Evolutionary conservation across 1,140 invertebrate genomes (phyloP).

Genomic region (Hesperophylax magnus): DNA sequence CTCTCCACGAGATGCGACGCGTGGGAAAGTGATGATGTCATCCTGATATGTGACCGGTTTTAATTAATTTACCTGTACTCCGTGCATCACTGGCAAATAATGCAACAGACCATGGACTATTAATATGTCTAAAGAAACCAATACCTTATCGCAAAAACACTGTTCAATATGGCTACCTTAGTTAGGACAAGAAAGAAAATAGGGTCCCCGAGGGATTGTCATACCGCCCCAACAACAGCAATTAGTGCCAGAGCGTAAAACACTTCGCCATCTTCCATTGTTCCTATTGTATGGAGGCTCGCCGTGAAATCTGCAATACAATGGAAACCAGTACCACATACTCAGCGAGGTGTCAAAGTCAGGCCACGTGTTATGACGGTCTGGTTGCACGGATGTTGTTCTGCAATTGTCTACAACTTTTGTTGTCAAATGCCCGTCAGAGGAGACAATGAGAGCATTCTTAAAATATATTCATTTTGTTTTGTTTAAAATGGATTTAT

Average conservation of each 20-base stretch:
- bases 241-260: conserved; percentile 26
- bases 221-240: conserved; percentile 19
- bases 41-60: not conserved
- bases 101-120: no score
- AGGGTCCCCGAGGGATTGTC: not conserved
- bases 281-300: conserved; percentile 23
- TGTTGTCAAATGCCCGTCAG: conserved; percentile 1
- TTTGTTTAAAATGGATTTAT: not conserved
- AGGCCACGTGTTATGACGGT: conserved; percentile 19
- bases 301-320: conserved; percentile 28
- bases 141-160: no score
- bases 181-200: not conserved
- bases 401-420: conserved; percentile 5
- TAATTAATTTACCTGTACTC: not conserved
- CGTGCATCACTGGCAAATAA: no score
- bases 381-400: conserved; percentile 14
- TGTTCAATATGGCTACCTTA: no score
- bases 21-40: conserved; percentile 27
- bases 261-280: conserved; percentile 19
- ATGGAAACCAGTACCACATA: conserved; percentile 20
- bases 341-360: conserved; percentile 32
- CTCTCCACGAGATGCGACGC: not conserved
- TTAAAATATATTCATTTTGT: not conserved
- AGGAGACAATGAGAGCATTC: not conserved
- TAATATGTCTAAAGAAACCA: no score